These are phyloP conservation scores for Mobula birostris DNA, from an alignment of 2,113 vertebrate genomes.

Conservation along the genomic window DNA sequence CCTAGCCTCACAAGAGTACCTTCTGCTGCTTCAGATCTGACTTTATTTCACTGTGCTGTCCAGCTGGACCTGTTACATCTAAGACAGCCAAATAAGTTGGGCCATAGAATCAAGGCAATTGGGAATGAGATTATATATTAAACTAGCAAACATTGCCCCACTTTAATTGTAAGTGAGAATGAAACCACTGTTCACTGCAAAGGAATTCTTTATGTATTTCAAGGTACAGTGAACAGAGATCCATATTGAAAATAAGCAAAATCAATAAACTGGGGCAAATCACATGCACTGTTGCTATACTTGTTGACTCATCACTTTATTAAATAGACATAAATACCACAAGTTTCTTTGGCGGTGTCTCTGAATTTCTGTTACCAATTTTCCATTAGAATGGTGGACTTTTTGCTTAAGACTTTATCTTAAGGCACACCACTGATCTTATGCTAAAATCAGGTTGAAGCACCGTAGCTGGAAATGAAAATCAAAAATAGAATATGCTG, in stretches of 20 bases:
- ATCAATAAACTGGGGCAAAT: neutral
- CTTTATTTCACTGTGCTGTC: conserved; percentile 22
- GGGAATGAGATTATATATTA: neutral
- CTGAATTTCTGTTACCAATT: neutral
- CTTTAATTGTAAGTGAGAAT: neutral
- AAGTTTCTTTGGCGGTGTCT: neutral
- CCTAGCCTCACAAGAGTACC: conserved; percentile 12
- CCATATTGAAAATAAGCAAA: neutral
- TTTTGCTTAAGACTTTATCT: neutral
- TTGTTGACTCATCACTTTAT: neutral
- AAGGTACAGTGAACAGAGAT: neutral
- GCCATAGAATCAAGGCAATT: neutral
- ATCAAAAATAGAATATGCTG: neutral
- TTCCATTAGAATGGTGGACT: neutral
- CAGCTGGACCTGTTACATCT: conserved; percentile 20
- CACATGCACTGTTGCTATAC: neutral
- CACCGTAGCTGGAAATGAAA: neutral
- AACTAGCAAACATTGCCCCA: neutral
- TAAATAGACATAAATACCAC: neutral
- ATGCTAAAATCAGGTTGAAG: neutral
- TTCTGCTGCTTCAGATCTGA: conserved; percentile 26
- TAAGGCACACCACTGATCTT: neutral
- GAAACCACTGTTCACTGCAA: neutral
- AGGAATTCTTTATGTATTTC: neutral
- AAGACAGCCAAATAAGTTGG: conserved; percentile 21